These are phyloP conservation scores for Anas platyrhynchos DNA, from an alignment of 2,113 vertebrate species.

Conservation along the genomic window DNA sequence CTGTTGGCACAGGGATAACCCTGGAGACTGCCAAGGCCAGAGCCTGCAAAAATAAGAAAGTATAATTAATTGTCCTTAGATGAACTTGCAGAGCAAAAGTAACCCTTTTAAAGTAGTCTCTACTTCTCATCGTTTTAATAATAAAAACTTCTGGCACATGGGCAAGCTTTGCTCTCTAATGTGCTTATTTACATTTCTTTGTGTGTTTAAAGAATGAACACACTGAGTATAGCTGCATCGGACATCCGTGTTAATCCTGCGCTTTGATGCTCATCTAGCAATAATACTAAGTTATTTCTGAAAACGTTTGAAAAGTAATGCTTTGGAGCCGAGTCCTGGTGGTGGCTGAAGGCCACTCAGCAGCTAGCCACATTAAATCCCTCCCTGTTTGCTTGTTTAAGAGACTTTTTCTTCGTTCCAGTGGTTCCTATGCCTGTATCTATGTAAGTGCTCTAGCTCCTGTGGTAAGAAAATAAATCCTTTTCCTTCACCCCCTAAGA, in stretches of 20 bases:
- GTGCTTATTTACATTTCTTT: background rate
- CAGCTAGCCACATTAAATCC: background rate
- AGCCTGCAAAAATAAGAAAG: slow-evolving; percentile 49
- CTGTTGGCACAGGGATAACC: slow-evolving; percentile 61
- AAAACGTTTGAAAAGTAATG: background rate
- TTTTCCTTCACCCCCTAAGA: background rate
- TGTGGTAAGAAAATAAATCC: background rate
- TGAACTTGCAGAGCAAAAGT: slow-evolving; percentile 43
- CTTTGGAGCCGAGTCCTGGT: background rate
- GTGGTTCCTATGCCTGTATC: rapidly evolving
- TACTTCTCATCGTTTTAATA: background rate
- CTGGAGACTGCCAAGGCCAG: slow-evolving; percentile 62
- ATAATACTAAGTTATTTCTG: background rate
- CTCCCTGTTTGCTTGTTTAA: background rate
- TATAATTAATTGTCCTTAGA: slow-evolving; percentile 68
- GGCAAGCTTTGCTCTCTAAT: background rate
- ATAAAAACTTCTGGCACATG: background rate
- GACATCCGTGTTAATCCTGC: background rate
- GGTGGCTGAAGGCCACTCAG: background rate
- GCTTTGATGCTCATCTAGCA: background rate
- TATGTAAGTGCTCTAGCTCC: background rate
- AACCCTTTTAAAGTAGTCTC: background rate
- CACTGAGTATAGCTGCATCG: rapidly evolving
- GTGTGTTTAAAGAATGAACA: background rate
- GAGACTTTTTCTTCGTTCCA: background rate